Percentiles rank a stretch among this genome's conserved stretches.
These are phyloP conservation scores for Neodon shergylaensis DNA, from an alignment of 2,113 vertebrate species.

Conservation along the genomic window DNA sequence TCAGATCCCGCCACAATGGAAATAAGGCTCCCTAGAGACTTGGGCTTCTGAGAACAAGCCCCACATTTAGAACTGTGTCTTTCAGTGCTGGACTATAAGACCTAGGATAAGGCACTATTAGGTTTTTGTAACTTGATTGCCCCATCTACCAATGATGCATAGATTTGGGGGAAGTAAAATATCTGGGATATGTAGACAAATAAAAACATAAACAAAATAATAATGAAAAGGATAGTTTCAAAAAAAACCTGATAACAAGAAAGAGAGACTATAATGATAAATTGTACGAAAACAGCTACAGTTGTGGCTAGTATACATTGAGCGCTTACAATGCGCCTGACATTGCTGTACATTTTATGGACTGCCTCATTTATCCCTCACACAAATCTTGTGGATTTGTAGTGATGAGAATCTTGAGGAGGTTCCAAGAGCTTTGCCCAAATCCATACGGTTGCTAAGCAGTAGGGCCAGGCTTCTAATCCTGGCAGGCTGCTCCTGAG, in stretches of 20 bases:
- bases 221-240: background rate
- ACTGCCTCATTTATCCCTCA: background rate
- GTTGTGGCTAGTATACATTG: background rate
- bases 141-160: background rate
- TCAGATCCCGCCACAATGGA: background rate
- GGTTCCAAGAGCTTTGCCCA: background rate
- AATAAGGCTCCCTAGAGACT: background rate
- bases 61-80: background rate
- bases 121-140: background rate
- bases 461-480: background rate
- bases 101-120: background rate
- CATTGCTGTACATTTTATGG: background rate
- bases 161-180: background rate
- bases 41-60: background rate
- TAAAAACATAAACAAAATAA: background rate
- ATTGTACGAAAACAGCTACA: constrained; percentile 19
- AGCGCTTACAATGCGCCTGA: background rate
- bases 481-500: background rate
- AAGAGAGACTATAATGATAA: background rate
- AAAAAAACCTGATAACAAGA: background rate
- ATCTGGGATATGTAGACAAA: background rate
- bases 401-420: background rate
- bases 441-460: background rate
- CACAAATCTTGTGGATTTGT: background rate
- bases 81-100: background rate